These are phyloP conservation scores for Platalea minor DNA, from an alignment of 2,797 vertebrate genomes.

Conservation along the genomic window DNA sequence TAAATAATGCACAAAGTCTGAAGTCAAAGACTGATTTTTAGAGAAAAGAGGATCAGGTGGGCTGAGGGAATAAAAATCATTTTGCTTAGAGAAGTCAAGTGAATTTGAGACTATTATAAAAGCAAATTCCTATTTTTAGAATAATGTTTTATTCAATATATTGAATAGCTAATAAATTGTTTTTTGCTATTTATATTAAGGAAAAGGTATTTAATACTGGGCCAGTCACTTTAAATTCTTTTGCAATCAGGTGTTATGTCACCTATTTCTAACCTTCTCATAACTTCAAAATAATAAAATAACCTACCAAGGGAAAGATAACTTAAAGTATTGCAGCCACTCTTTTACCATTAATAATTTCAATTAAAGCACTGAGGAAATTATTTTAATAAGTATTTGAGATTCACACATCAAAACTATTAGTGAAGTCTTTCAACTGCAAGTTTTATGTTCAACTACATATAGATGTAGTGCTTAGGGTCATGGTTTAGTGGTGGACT, in stretches of 20 bases:
- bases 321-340: neutral
- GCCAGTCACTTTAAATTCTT: neutral
- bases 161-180: neutral
- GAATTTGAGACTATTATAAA: neutral
- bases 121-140: neutral
- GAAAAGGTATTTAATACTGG: neutral
- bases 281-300: neutral
- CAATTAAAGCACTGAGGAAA: neutral
- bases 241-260: neutral
- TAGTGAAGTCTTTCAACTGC: neutral
- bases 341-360: neutral
- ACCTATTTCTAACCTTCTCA: neutral
- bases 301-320: neutral
- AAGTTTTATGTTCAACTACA: neutral
- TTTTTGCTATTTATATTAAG: neutral
- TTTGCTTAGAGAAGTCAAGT: neutral
- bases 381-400: neutral
- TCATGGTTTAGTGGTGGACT: too few relatives aligned
- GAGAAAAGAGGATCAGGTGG: neutral
- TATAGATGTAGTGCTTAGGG: neutral
- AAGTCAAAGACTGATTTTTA: neutral
- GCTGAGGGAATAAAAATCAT: neutral
- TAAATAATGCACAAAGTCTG: neutral
- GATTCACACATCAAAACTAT: neutral
- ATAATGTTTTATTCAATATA: neutral